Evolutionary conservation across 2,797 vertebrate genomes (phyloP), one percentile per base, ranked within the genome.

Genomic region (Phoebastria nigripes): DNA sequence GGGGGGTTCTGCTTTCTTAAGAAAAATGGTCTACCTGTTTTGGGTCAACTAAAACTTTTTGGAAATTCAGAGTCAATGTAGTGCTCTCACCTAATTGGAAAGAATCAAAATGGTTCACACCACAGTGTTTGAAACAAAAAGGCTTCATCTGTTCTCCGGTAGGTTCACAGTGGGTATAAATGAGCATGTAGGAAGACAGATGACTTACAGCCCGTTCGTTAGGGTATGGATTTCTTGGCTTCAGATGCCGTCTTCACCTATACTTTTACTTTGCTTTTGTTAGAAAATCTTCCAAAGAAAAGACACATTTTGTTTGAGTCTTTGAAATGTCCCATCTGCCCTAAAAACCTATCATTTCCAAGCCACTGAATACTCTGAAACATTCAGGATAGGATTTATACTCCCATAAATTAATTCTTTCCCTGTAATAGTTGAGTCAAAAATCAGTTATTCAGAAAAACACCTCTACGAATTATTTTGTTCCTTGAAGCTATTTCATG

Each of bases 1-100:
- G 6, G 28, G 11, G 5, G 0, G 0, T 39, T 70, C 8, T 24
- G 2, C 2, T 82, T 41, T 39, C 51, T 62, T 14, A 42, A 24
- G 20, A 47, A 72, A 51, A 71, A 11, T 1, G 3, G 2, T 29
- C 24, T 52, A 20, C 12, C 52, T 35, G 33, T 37, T 87, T 11
- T 4, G 19, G 9, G 17, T 20, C 41, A 92, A 37, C 1, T 26
- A 22, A 44, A 78, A 29, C 8, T 3, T 81, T 59, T 2, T n/a
- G 15, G 51, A 56, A 88, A 66, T 49, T 72, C 31, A 21, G n/a
- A 37, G 33, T 54, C 19, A 26, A 3, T 9, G 18, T 17, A 47
- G 13, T 12, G 6, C 21, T 71, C 11, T 47, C 13, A 52, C 6
- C n/a, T 56, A 39, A 52, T 0, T 17, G 19, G 59, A 21, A 90